These are phyloP conservation scores for Pemphigus obesinymphae DNA, from an alignment of 1,140 invertebrate species.

Conservation along the genomic window DNA sequence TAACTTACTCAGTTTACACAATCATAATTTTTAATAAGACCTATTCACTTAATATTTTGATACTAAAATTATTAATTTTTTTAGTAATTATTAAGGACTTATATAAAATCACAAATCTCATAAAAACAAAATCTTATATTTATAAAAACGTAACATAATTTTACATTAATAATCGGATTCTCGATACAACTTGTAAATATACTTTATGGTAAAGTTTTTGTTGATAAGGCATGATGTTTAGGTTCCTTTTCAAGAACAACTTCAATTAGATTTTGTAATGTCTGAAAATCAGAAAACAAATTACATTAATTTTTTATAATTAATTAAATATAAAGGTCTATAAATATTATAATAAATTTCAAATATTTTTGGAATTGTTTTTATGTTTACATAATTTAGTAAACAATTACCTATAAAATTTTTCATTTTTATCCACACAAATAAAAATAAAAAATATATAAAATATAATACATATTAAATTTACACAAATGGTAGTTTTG, in stretches of 20 bases:
- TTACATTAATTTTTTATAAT: neutral
- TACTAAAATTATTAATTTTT: too few species aligned
- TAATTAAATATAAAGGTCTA: neutral
- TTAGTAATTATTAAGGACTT: too few species aligned
- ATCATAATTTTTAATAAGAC: too few species aligned
- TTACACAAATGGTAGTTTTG: neutral
- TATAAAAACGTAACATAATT: too few species aligned
- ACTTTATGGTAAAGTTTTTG: slow-evolving; percentile 16
- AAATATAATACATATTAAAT: neutral
- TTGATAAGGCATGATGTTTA: neutral
- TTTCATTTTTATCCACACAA: too few species aligned
- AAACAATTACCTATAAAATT: too few species aligned
- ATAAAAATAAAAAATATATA: too few species aligned
- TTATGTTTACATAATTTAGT: too few species aligned
- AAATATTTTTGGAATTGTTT: neutral
- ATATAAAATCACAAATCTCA: too few species aligned
- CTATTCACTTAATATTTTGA: too few species aligned
- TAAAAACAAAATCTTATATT: too few species aligned
- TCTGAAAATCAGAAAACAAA: slow-evolving; percentile 41
- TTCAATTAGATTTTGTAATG: slow-evolving; percentile 45
- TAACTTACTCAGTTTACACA: too few species aligned
- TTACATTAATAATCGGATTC: neutral
- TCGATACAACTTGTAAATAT: neutral
- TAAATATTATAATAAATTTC: neutral
- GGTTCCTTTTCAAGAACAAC: slow-evolving; percentile 41